Conservation (phyloP, 2,113 vertebrate genomes). For the Barbus barbus region DNA sequence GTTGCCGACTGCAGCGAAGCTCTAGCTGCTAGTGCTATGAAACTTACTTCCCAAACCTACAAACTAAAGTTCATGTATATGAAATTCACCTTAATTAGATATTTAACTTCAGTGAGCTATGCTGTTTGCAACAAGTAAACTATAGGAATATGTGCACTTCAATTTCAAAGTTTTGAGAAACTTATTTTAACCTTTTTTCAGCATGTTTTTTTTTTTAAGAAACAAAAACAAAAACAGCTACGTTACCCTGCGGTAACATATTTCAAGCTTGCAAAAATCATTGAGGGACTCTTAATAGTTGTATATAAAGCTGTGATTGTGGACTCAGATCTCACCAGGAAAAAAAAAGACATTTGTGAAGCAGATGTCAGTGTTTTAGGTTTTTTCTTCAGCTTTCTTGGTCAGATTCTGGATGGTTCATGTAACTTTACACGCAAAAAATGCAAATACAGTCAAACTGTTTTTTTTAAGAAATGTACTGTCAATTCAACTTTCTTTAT, state of each 20-base stretch:
- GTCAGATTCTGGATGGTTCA: slow-evolving; percentile 55
- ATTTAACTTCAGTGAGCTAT: neutral
- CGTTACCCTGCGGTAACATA: slow-evolving; percentile 39
- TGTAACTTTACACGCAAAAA: slow-evolving; percentile 18
- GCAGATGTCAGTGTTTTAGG: slow-evolving; percentile 68
- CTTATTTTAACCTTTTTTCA: neutral
- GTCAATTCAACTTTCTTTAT: neutral
- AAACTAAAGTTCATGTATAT: neutral
- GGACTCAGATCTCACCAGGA: slow-evolving; percentile 51
- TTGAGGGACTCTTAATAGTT: slow-evolving; percentile 60
- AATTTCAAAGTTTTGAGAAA: neutral
- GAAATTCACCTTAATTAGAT: neutral
- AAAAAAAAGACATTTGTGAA: slow-evolving; percentile 64
- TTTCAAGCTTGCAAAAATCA: slow-evolving; percentile 57
- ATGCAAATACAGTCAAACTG: slow-evolving; percentile 32
- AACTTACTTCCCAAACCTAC: neutral
- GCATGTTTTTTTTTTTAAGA: slow-evolving; percentile 30
- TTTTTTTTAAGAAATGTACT: neutral
- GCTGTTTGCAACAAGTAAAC: neutral
- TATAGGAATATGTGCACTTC: neutral
- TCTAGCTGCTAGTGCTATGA: slow-evolving; percentile 48
- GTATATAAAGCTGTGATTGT: slow-evolving; percentile 53
- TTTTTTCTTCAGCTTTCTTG: slow-evolving; percentile 26
- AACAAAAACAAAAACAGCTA: slow-evolving; percentile 36
- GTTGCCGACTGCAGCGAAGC: slow-evolving; percentile 60